Conservation (phyloP, 53 echinoderm and acorn worm genomes). For the Luidia sarsii region DNA sequence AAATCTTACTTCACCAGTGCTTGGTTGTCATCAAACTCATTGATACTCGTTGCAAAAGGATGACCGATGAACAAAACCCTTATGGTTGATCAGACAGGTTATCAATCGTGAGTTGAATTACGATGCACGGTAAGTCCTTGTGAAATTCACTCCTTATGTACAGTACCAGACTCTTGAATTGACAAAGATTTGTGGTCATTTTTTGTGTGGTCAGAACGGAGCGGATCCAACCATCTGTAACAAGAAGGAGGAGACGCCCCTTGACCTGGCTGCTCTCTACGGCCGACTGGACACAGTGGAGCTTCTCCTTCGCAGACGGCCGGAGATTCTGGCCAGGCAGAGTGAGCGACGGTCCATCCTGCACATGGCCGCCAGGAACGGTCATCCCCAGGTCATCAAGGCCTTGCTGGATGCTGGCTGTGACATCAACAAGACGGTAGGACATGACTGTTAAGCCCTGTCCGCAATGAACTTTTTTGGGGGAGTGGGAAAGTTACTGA, state of each 20-base stretch:
- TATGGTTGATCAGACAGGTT: too few species aligned
- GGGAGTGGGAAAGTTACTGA: too few species aligned
- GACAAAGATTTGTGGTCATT: too few species aligned
- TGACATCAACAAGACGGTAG: slow-evolving; percentile 93
- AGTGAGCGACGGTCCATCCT: slow-evolving; percentile 72
- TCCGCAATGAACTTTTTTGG: too few species aligned
- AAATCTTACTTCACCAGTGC: too few species aligned
- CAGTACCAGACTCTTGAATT: background rate
- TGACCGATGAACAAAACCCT: background rate
- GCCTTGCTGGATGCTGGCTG: slow-evolving; percentile 79
- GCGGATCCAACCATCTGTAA: slow-evolving; percentile 84
- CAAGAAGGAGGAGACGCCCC: slow-evolving; percentile 88
- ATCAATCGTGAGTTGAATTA: too few species aligned
- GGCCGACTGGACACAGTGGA: slow-evolving; percentile 86
- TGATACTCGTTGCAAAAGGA: background rate
- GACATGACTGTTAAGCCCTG: too few species aligned
- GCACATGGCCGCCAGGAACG: slow-evolving; percentile 91
- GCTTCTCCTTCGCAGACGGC: slow-evolving; percentile 66
- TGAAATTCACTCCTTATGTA: too few species aligned
- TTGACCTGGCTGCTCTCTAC: slow-evolving; percentile 89
- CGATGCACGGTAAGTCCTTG: too few species aligned
- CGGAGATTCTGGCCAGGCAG: slow-evolving; percentile 68
- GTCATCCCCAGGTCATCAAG: slow-evolving; percentile 83
- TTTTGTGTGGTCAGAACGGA: slow-evolving; percentile 63
- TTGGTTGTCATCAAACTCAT: background rate